phyloP scores from a whole-genome alignment of 1,140 invertebrate genomes.

The Zaprionus taronus region DNA sequence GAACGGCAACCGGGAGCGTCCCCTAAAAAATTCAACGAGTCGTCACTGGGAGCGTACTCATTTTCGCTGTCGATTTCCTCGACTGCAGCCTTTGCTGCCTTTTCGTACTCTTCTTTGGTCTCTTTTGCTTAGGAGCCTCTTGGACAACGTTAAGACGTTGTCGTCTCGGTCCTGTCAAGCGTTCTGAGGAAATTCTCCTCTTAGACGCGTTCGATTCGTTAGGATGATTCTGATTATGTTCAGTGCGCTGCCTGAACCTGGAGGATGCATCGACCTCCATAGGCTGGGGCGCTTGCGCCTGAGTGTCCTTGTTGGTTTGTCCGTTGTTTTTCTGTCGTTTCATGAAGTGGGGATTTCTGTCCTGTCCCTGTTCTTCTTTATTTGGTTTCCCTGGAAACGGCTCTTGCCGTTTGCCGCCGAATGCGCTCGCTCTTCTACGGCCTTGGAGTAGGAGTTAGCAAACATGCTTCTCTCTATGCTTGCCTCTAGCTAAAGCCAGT shows the following conservation, averaged over 20 bases:
- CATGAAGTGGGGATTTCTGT: too few relatives aligned
- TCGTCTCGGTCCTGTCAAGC: background rate
- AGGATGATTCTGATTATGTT: background rate
- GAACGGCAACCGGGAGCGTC: conserved; percentile 36
- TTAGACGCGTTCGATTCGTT: conserved; percentile 14
- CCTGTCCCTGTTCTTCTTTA: too few relatives aligned
- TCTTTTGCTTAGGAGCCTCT: background rate
- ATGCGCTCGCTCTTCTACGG: too few relatives aligned
- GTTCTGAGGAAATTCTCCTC: conserved; percentile 15
- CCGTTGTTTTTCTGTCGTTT: background rate
- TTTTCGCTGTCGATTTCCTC: conserved; percentile 24
- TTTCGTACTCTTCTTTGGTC: conserved; percentile 8
- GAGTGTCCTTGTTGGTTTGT: background rate
- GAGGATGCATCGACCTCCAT: conserved; percentile 21
- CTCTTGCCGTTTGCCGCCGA: background rate
- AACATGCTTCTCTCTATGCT: too few relatives aligned
- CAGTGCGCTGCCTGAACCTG: conserved; percentile 11
- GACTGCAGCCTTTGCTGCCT: conserved; percentile 11
- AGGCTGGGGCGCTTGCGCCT: conserved; percentile 5
- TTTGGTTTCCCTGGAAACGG: too few relatives aligned
- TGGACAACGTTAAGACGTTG: conserved; percentile 24
- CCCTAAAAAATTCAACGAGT: conserved; percentile 42
- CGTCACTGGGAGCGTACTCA: conserved; percentile 4
- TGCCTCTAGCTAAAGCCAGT: too few relatives aligned
- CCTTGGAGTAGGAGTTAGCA: too few relatives aligned